These are phyloP conservation scores for Argyresthia goedartella DNA, from an alignment of 2,888 invertebrate species.

Conservation along the genomic window DNA sequence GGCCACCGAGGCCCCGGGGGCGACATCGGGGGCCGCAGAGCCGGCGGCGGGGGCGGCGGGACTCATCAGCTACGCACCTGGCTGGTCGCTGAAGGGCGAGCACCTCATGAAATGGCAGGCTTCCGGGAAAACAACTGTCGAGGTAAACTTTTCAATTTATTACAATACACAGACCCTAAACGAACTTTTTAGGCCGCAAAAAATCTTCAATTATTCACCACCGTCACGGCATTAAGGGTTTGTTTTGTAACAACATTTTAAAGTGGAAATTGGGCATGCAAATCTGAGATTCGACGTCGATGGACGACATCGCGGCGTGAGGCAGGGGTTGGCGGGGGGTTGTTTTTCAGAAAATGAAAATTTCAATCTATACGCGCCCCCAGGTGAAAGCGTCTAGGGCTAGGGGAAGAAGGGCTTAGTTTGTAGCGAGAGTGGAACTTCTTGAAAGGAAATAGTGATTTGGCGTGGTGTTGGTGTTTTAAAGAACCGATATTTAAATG, in stretches of 20 bases:
- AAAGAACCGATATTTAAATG: no score
- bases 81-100: constrained; percentile 73
- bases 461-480: no score
- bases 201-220: constrained; percentile 5
- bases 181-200: constrained; percentile 1
- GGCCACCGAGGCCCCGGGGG: constrained; percentile 16
- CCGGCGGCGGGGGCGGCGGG: constrained; percentile 35
- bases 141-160: constrained; percentile 38
- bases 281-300: constrained; percentile 29
- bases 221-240: constrained; percentile 14
- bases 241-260: constrained; percentile 21
- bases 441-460: constrained; percentile 14
- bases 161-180: constrained; percentile 2
- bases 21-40: constrained; percentile 22
- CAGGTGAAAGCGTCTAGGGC: constrained; percentile 36
- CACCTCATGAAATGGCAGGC: constrained; percentile 75
- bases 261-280: constrained; percentile 43
- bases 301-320: constrained; percentile 20
- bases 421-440: background rate
- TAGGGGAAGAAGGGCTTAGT: constrained; percentile 13
- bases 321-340: constrained; percentile 22
- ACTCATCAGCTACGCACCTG: constrained; percentile 73
- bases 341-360: constrained; percentile 56
- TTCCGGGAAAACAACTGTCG: constrained; percentile 70
- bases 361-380: constrained; percentile 60